A percentile compares a stretch with the other conserved stretches of the same genome.
Evolutionary conservation across 2,888 invertebrate genomes (phyloP).

Genomic region (Mactromeris polynyma): DNA sequence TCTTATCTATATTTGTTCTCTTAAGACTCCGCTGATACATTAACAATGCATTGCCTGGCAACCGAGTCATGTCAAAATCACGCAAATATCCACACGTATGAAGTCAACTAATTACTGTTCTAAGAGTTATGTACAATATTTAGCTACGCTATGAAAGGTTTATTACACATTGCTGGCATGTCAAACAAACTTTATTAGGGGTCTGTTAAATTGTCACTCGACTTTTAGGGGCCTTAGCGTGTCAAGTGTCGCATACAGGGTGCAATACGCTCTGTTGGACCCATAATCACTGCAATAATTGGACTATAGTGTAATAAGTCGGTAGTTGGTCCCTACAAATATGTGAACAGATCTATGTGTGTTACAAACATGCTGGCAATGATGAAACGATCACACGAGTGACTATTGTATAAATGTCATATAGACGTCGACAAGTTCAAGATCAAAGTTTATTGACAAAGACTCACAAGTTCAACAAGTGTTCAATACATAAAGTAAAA

Average conservation of each 20-base stretch:
- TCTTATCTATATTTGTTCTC: not conserved
- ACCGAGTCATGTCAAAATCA: not conserved
- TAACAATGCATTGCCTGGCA: not conserved
- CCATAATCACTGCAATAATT: not conserved
- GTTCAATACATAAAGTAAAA: no score
- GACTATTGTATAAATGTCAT: not conserved
- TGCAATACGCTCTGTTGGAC: not conserved
- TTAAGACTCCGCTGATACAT: not conserved
- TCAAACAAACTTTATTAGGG: not conserved
- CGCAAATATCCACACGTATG: not conserved
- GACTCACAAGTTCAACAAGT: no score
- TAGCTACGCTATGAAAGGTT: not conserved
- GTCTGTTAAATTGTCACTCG: not conserved
- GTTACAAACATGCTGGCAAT: not conserved
- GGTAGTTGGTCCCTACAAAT: not conserved
- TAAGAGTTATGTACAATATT: not conserved
- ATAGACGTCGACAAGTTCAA: no score
- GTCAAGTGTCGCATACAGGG: not conserved
- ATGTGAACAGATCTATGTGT: not conserved
- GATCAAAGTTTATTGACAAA: no score
- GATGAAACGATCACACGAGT: not conserved
- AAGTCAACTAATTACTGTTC: conserved; percentile 9
- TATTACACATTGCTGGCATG: not conserved
- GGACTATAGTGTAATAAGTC: not conserved
- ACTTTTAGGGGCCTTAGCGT: not conserved